Evolutionary conservation across 1,140 invertebrate species (phyloP), one percentile per base, ranked within the genome.

Genomic region (Drosophila kanapiae): DNA sequence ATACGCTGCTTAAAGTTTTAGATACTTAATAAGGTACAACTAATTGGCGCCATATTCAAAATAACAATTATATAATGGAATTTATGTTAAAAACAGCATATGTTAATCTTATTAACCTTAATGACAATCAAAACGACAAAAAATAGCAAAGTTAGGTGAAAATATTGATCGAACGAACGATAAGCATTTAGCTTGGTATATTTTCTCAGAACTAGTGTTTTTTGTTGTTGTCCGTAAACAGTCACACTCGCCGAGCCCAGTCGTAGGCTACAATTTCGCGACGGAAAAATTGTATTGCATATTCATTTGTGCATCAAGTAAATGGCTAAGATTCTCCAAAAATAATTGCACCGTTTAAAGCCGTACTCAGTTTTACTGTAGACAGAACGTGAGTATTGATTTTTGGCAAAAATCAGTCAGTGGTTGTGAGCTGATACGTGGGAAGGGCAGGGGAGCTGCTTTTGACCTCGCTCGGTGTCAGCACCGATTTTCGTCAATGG

Each of bases 401-500:
- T 87, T 87, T 78, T 40, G 37, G 51, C 49, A 40, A 51, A 48
- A 62, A 57, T 40, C 35, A 31, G 31, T 23, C 29, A 23, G 35
- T 29, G 14, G 29, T 5, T n/a, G 13, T 61, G 3, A 13, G 11
- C 4, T n/a, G 14, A 14, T 11, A 6, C 51, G 48, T 11, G 33
- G 6, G 23, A 23, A 3, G 7, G 33, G 42, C 33, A 37, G n/a
- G 51, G 53, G 3, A 11, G 31, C 56, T 67, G 38, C 43, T 18
- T 56, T 33, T 83, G 84, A 90, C 84, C 84, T 87, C 86, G 84
- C 82, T 87, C 62, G 77, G 61, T 87, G 84, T 88, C 84, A 87
- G 69, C 84, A 70, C 40, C 51, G 62, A 84, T 84, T 84, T 84
- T 88, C 64, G 77, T 84, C 83, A 88, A 84, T 83, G 84, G 74